phyloP scores from a whole-genome alignment of 2,797 vertebrate genomes.

The Rhinichthys osculus region DNA sequence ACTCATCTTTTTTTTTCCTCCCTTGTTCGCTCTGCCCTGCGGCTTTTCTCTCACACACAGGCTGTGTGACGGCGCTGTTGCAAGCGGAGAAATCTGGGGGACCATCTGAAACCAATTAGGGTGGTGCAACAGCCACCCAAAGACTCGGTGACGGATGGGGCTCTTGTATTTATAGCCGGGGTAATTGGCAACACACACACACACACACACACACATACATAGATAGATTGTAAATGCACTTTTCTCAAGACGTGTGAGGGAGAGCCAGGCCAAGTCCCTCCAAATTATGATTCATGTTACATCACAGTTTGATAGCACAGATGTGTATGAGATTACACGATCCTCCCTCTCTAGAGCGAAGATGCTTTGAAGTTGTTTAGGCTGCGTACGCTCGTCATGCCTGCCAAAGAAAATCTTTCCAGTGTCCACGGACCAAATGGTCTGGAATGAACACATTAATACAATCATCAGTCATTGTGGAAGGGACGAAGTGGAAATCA shows the following conservation, averaged over 20 bases:
- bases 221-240: conserved; percentile 50
- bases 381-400: conserved; percentile 27
- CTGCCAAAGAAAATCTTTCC: conserved; percentile 54
- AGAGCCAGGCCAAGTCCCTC: conserved; percentile 43
- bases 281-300: conserved; percentile 61
- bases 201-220: conserved; percentile 83
- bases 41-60: conserved; percentile 84
- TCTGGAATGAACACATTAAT: conserved; percentile 45
- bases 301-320: conserved; percentile 57
- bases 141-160: conserved; percentile 97
- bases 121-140: conserved; percentile 94
- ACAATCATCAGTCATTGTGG: conserved; percentile 42
- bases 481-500: conserved; percentile 64
- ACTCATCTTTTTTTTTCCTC: conserved; percentile 75
- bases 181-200: conserved; percentile 99
- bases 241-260: conserved; percentile 49
- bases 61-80: conserved; percentile 82
- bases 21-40: conserved; percentile 79
- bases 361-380: conserved; percentile 53
- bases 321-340: conserved; percentile 47
- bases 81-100: conserved; percentile 78
- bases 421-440: conserved; percentile 19
- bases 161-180: conserved; percentile 95
- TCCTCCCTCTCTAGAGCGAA: conserved; percentile 43
- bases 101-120: conserved; percentile 98